A percentile compares a stretch with the other conserved stretches of the same genome.
These are phyloP conservation scores for Eristalis pertinax DNA, from an alignment of 2,888 invertebrate species.

Conservation along the genomic window DNA sequence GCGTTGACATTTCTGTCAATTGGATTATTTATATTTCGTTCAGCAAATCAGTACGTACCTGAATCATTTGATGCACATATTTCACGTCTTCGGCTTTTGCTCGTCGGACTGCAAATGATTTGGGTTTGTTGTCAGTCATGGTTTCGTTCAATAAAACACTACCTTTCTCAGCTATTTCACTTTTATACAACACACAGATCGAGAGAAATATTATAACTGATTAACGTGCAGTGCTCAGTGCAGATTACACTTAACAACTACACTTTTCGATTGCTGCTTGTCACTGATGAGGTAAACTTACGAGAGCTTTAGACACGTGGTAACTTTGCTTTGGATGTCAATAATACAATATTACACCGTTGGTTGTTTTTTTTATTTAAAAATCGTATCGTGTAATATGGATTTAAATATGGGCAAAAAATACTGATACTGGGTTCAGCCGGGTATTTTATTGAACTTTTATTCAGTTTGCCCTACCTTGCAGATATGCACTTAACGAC, in stretches of 20 bases:
- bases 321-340: neutral
- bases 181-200: neutral
- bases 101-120: conserved; percentile 47
- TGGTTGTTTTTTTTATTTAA: too few relatives aligned
- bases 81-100: conserved; percentile 65
- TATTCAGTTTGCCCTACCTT: too few relatives aligned
- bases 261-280: neutral
- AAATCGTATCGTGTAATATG: too few relatives aligned
- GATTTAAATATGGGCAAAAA: too few relatives aligned
- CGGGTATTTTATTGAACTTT: too few relatives aligned
- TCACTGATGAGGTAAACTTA: neutral
- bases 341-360: too few relatives aligned
- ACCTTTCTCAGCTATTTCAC: neutral
- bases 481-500: too few relatives aligned
- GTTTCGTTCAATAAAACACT: neutral
- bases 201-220: neutral
- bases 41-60: conserved; percentile 32
- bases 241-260: neutral
- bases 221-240: neutral
- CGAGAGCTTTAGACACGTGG: neutral
- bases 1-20: neutral
- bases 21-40: neutral
- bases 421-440: too few relatives aligned
- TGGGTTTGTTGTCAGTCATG: conserved; percentile 15
- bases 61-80: conserved; percentile 68